Conservation (phyloP, 2,797 vertebrate genomes). For the Cyclura pinguis region DNA sequence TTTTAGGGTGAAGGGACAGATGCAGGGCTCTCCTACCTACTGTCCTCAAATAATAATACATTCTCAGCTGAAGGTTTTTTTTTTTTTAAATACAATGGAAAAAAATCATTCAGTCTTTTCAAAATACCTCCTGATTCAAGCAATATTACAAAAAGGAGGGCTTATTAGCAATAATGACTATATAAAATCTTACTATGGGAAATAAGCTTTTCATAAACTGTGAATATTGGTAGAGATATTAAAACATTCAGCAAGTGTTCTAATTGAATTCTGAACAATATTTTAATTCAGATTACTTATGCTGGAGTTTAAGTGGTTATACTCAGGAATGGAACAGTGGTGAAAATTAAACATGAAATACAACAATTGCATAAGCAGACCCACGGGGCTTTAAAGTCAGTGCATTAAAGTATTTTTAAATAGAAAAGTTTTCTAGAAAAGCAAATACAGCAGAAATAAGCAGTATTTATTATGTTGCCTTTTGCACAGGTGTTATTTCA, state of each 20-base stretch:
- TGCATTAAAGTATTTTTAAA: constrained; percentile 12
- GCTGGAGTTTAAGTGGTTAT: constrained; percentile 21
- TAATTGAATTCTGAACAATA: constrained; percentile 13
- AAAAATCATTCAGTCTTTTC: neutral
- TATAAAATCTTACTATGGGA: rapidly evolving
- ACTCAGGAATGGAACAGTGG: neutral
- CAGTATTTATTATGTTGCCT: constrained; percentile 65
- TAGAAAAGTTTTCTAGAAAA: constrained; percentile 66
- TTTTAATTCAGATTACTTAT: neutral
- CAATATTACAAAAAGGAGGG: neutral
- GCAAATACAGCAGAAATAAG: constrained; percentile 56
- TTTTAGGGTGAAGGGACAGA: neutral
- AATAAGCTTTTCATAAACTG: neutral
- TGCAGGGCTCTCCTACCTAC: neutral
- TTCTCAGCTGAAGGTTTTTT: neutral
- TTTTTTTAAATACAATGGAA: neutral
- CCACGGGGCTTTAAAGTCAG: neutral
- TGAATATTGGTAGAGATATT: constrained; percentile 24
- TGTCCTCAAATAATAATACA: neutral
- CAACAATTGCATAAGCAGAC: neutral
- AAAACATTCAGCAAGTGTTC: neutral
- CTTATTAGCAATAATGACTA: constrained; percentile 4
- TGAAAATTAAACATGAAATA: neutral
- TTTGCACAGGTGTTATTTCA: constrained; percentile 73
- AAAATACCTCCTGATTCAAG: neutral